Evolutionary conservation across 1,140 invertebrate species (phyloP), one percentile per base, ranked within the genome.

Genomic region (Drosophila repletoides): DNA sequence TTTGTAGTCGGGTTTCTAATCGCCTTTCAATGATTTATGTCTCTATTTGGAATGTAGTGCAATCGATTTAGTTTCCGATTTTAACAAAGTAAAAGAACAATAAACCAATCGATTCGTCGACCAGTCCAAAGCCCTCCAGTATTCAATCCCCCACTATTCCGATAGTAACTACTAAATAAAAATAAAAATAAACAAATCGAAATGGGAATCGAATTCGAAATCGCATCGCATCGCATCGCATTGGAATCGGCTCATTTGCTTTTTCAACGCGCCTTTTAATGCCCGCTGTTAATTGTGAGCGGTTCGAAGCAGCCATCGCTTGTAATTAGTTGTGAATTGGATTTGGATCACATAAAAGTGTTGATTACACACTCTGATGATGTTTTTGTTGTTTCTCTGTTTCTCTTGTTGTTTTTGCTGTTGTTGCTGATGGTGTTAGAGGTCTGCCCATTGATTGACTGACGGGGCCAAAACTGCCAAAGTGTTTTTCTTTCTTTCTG

Each of bases 291-390:
- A 73, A 73, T 73, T 73, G 59, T 61, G 15, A 31, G 24, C 58
- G 58, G 36, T 36, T 38, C 65, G 58, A 53, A 48, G 40, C 56
- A 45, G 19, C 48, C 51, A 56, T 63, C 58, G 80, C 74, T 71
- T 74, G 80, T 84, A 84, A 84, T 84, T 84, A 84, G 79, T 84
- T 84, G 79, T 86, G 79, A 84, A 83, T 83, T 84, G 79, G 79
- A 84, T 84, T 83, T 76, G 74, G 79, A 84, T 84, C 79, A 84
- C 79, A 84, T 84, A 84, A 84, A 84, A 84, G 79, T 86, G 79
- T 84, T 84, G 80, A 84, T 84, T 84, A 79, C 74, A 65, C 49
- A 53, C 53, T 34, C 34, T 33, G 22, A 21, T 28, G 29, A 26
- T 56, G 45, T 10, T 51, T 14, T 24, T 12, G 24, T 36, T 36